Conservation (phyloP, 2,113 vertebrate species). For the Eupsittula cactorum region DNA sequence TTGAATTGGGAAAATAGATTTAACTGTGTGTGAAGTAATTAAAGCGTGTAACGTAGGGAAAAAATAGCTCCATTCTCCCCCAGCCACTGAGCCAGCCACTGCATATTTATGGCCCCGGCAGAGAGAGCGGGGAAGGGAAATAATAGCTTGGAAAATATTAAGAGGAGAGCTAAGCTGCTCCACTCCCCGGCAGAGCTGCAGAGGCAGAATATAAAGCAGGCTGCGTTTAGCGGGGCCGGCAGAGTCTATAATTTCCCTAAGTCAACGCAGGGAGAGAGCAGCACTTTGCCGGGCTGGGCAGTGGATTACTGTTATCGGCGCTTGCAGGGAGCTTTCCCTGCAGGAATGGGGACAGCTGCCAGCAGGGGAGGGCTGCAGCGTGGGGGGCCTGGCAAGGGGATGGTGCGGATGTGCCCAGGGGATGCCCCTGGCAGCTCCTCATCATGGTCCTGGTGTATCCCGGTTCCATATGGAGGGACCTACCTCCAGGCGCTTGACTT, state of each 20-base stretch:
- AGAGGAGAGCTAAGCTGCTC: conserved; percentile 68
- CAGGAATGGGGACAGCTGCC: background rate
- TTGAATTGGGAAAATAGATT: conserved; percentile 61
- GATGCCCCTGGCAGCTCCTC: background rate
- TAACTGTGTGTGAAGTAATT: conserved; percentile 70
- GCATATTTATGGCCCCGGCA: conserved; percentile 79
- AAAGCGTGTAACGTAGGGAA: conserved; percentile 64
- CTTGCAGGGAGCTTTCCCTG: background rate
- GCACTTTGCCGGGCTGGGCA: background rate
- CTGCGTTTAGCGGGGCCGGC: conserved; percentile 6
- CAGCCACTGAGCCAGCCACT: conserved; percentile 67
- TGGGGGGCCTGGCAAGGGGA: background rate
- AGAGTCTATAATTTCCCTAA: conserved; percentile 49
- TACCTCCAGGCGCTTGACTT: conserved; percentile 97
- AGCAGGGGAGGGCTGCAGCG: background rate
- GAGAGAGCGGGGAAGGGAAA: conserved; percentile 40
- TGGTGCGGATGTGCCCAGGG: background rate
- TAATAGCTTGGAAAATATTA: conserved; percentile 56
- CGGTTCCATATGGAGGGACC: background rate
- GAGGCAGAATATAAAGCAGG: conserved; percentile 78
- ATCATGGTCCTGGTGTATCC: rapidly evolving
- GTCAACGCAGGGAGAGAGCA: conserved; percentile 44
- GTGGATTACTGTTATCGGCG: conserved; percentile 40
- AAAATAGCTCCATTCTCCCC: conserved; percentile 63
- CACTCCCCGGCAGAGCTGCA: conserved; percentile 62